These are phyloP conservation scores for Paedocypris micromegethes DNA, from an alignment of 2,797 vertebrate species.

Conservation along the genomic window DNA sequence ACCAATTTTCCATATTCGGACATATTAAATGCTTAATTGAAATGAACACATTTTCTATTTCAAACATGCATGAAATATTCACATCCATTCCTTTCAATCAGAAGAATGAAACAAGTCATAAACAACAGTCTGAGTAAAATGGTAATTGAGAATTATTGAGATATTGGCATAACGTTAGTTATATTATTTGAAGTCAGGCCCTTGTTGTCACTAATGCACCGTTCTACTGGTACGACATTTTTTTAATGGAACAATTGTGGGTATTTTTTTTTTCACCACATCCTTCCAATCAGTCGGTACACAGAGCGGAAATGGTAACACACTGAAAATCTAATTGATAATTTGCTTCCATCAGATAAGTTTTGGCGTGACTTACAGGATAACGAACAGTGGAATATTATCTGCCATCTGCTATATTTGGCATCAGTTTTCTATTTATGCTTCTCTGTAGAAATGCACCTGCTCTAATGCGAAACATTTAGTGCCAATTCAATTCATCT, in stretches of 20 bases:
- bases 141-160: no score
- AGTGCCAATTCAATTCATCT: slow-evolving; percentile 16
- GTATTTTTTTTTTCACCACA: slow-evolving; percentile 53
- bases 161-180: no score
- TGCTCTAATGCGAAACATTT: slow-evolving; percentile 29
- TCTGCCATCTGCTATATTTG: slow-evolving; percentile 17
- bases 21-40: no score
- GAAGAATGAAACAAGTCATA: no score
- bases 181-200: no score
- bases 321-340: slow-evolving; percentile 51
- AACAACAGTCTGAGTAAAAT: no score
- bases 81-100: no score
- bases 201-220: slow-evolving; percentile 6
- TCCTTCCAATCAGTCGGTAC: slow-evolving; percentile 54
- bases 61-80: no score
- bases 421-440: slow-evolving; percentile 18
- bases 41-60: no score
- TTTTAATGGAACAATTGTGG: slow-evolving; percentile 42
- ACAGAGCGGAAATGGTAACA: slow-evolving; percentile 56
- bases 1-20: no score
- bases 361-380: slow-evolving; percentile 27
- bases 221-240: not conserved
- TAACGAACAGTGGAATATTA: slow-evolving; percentile 44
- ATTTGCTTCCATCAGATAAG: slow-evolving; percentile 22
- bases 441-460: slow-evolving; percentile 39